Base-by-base conservation (phyloP, 1,140 invertebrate genomes). In the Drosophila orena region DNA sequence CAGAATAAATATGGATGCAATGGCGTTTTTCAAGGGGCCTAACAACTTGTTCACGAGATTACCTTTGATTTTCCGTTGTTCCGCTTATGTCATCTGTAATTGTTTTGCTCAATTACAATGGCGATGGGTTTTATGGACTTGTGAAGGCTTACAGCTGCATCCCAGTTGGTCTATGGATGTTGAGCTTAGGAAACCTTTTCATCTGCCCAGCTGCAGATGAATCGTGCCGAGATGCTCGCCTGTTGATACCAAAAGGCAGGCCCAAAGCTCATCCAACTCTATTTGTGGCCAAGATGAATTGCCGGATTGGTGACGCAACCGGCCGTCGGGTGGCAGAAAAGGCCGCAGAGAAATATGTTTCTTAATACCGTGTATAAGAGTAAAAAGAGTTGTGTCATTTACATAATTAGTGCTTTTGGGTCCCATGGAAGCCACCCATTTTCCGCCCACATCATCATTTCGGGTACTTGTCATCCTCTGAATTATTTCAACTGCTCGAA, bases 161-260 rank as follows among this genome's bases (percentile, higher is more conserved):
- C 46, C 46, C 15, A 24, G 22, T 77, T 55, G 55, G 38, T 55
- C 52, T 58, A 40, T 40, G 54, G 22, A 12, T 15, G 11, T 47
- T 30, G 30, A 30, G 10, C 30, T 1, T 30, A 30, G 52, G 53
- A 53, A 58, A 85, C 81, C 83, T 88, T 86, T 88, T 81, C 43
- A 37, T 49, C 56, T 58, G 46, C 35, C 54, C 76, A 62, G 56
- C 71, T 84, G 76, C 27, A 42, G 30, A 20, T 20, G 52, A 79
- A 49, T 88, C 83, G 83, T 86, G 83, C 71, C 24, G 22, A 60
- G 83, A 88, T 88, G 78, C 74, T 58, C 15, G 68, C 43, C 15
- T 27, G 58, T 43, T 57, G 81, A 86, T 88, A 86, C 61, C 58
- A 60, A 47, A 34, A 34, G 73, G 42, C 47, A 59, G 68, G 62